Conservation (phyloP, 2,888 invertebrate species). For the Labia minor region DNA sequence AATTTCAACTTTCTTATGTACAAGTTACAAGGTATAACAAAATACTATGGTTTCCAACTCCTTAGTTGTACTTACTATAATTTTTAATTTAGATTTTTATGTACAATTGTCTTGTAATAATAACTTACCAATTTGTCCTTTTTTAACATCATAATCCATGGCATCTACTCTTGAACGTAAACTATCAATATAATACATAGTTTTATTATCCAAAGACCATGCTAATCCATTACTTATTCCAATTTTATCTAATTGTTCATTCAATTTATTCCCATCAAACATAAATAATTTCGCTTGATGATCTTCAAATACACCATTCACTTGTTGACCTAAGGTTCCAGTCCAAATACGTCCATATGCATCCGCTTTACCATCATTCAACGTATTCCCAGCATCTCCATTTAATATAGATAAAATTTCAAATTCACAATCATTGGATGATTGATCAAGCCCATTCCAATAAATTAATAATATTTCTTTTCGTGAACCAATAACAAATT, state of each 20-base stretch:
- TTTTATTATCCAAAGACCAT: conserved; percentile 54
- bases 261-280: neutral
- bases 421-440: neutral
- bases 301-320: neutral
- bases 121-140: conserved; percentile 52
- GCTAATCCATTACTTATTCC: conserved; percentile 68
- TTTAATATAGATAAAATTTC: neutral
- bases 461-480: neutral
- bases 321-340: neutral
- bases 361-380: neutral
- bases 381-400: neutral
- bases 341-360: neutral
- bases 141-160: conserved; percentile 59
- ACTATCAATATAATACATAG: conserved; percentile 67
- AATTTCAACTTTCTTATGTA: too few relatives aligned
- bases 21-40: too few relatives aligned
- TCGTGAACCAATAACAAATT: neutral
- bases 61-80: too few relatives aligned
- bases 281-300: neutral
- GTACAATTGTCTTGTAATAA: too few relatives aligned
- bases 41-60: too few relatives aligned
- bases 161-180: conserved; percentile 52
- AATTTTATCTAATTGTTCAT: conserved; percentile 32
- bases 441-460: neutral
- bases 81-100: too few relatives aligned